These are phyloP conservation scores for Lepidurus apus DNA, from an alignment of 1,140 invertebrate genomes.

Conservation along the genomic window DNA sequence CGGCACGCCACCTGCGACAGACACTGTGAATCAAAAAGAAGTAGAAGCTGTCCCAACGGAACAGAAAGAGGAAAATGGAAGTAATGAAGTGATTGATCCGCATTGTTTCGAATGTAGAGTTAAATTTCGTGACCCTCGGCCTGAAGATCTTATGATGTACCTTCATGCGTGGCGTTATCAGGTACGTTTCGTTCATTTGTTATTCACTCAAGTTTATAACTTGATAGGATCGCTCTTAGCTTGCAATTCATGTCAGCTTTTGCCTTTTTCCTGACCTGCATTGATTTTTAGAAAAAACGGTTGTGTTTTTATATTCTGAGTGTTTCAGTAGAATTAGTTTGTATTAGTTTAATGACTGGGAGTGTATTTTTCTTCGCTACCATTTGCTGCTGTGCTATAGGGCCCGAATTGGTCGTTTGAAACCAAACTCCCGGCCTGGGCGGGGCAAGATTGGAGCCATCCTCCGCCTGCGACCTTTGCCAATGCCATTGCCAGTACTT, in stretches of 20 bases:
- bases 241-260: neutral
- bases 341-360: constrained; percentile 24
- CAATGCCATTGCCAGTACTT: neutral
- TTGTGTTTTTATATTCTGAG: too few relatives aligned
- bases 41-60: neutral
- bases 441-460: neutral
- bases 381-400: constrained; percentile 31
- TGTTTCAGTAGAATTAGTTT: constrained; percentile 23
- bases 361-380: constrained; percentile 23
- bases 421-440: constrained; percentile 17
- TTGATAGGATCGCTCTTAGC: constrained; percentile 1
- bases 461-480: constrained; percentile 11
- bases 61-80: neutral
- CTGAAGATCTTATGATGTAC: constrained; percentile 88
- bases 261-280: neutral
- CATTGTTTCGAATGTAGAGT: constrained; percentile 91
- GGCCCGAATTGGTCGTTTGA: constrained; percentile 28
- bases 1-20: constrained; percentile 3
- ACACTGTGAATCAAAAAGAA: neutral
- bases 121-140: constrained; percentile 80
- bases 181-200: constrained; percentile 46
- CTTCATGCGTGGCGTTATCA: constrained; percentile 89
- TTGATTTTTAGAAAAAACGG: too few relatives aligned
- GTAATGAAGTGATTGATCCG: constrained; percentile 57
- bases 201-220: constrained; percentile 38